Evolutionary conservation across 2,888 invertebrate species (phyloP), one percentile per base, ranked within the genome.

Genomic region (Plagodis pulveraria): DNA sequence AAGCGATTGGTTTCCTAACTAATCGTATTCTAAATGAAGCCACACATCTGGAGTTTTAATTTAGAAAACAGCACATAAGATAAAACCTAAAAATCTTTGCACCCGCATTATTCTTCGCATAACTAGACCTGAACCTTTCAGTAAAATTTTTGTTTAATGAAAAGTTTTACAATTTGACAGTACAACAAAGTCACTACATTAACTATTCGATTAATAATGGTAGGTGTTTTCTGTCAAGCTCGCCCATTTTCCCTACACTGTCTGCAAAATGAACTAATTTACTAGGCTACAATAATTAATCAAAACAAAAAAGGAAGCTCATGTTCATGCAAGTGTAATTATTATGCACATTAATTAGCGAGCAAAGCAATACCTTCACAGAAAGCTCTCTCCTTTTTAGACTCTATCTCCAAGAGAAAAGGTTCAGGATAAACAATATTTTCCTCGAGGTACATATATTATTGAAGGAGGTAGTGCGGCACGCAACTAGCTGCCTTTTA

Each of bases 261-360:
- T 81, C 73, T 63, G 76, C 78, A 75, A 54, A 78, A 78, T 73
- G 69, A 85, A 81, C 84, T 86, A 88, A 90, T 88, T 89, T 86
- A 79, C 84, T 80, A 77, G 75, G 71, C 69, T 22, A 22, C 22
- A 22, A 76, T 76, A 87, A 91, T 91, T 91, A 91, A 92, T 92
- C 91, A 92, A 81, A 85, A 82, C 83, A 83, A 86, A 91, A 87
- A 90, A 87, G 91, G 91, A 91, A 91, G 91, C 91, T 84, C 86
- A 86, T 79, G 87, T 82, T 80, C 81, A 86, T 87, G 85, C 86
- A 86, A 78, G 85, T 84, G 83, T 89, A 88, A 90, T 92, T 91
- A 91, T 89, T 91, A 91, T 91, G 89, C 89, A 91, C 91, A 91
- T 91, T 91, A 90, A 92, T 92, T 91, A 91, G 86, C 82, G 69